phyloP scores from a whole-genome alignment of 2,113 vertebrate species.

The Rhinolophus ferrumequinum region DNA sequence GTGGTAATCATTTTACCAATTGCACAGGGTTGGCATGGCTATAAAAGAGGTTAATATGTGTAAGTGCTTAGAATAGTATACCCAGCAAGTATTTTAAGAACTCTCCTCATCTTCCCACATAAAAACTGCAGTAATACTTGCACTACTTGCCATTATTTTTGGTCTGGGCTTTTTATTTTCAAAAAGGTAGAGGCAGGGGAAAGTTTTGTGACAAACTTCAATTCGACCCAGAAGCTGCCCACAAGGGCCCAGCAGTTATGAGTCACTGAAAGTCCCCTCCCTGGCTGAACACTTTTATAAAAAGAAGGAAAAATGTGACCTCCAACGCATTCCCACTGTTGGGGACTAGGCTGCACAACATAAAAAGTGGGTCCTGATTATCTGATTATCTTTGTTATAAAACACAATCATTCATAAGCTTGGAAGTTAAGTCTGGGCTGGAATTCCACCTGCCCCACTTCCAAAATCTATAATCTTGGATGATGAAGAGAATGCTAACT shows the following conservation, averaged over 20 bases:
- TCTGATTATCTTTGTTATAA: constrained; percentile 5
- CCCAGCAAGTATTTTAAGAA: constrained; percentile 6
- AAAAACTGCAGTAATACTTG: background rate
- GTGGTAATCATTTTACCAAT: background rate
- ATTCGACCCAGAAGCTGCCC: background rate
- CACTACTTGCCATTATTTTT: background rate
- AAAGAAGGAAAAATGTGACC: background rate
- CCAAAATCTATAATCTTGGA: background rate
- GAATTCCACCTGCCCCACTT: background rate
- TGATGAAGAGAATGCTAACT: background rate
- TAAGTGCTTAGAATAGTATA: background rate
- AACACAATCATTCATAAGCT: background rate
- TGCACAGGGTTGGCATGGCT: background rate
- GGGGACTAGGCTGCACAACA: background rate
- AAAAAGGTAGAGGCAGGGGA: background rate
- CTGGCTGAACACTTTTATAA: background rate
- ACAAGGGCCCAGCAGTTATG: background rate
- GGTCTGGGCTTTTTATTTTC: background rate
- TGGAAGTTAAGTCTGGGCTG: background rate
- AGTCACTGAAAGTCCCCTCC: background rate
- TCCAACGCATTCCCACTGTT: background rate
- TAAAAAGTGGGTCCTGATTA: background rate
- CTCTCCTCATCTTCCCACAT: background rate
- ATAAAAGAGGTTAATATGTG: background rate
- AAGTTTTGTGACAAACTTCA: background rate